A percentile compares a stretch with the other conserved stretches of the same genome.
phyloP scores from a whole-genome alignment of 2,113 vertebrate species.

The Siphamia tubifer region DNA sequence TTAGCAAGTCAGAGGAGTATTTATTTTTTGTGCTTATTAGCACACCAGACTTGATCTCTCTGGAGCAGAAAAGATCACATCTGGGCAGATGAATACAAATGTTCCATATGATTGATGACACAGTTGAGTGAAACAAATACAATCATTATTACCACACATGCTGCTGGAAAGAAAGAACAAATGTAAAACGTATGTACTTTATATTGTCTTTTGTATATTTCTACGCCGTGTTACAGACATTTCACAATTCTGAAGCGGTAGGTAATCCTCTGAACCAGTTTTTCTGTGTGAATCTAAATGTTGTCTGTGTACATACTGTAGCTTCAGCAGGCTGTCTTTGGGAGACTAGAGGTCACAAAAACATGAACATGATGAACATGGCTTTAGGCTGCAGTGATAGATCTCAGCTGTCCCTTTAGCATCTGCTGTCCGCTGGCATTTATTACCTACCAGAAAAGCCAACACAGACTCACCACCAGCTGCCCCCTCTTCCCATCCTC shows the following conservation, averaged over 20 bases:
- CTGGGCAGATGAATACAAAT: constrained; percentile 31
- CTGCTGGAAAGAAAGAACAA: background rate
- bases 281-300: too few relatives aligned
- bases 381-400: constrained; percentile 52
- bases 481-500: constrained; percentile 15
- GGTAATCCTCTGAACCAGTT: background rate
- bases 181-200: background rate
- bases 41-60: background rate
- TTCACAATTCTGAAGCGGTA: background rate
- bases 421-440: constrained; percentile 75
- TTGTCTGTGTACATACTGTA: background rate
- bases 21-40: background rate
- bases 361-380: constrained; percentile 14
- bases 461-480: constrained; percentile 53
- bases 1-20: background rate
- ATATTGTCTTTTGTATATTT: background rate
- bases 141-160: constrained; percentile 3
- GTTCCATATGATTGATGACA: constrained; percentile 19
- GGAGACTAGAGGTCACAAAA: constrained; percentile 18
- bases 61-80: constrained; percentile 37
- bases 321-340: constrained; percentile 4
- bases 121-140: constrained; percentile 19
- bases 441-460: constrained; percentile 53
- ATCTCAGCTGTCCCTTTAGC: constrained; percentile 68
- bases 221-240: too few relatives aligned